These are phyloP conservation scores for Mythimna pallens DNA, from an alignment of 2,888 invertebrate species.

Conservation along the genomic window DNA sequence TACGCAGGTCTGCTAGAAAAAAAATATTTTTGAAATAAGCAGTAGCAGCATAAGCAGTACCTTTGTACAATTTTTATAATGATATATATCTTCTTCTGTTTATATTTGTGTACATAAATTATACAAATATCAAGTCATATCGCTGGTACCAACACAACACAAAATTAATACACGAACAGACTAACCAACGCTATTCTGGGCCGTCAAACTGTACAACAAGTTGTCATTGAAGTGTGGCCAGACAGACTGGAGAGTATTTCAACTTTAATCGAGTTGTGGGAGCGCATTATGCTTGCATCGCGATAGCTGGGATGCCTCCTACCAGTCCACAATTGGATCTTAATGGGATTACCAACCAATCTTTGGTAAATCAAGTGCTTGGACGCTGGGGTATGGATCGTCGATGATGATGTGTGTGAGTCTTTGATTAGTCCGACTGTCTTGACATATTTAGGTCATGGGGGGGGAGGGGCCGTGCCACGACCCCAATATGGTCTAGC, in stretches of 20 bases:
- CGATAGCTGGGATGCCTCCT: slow-evolving; percentile 63
- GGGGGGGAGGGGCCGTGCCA: no score
- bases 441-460: not conserved
- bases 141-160: no score
- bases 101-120: no score
- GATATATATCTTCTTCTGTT: no score
- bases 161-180: slow-evolving; percentile 22
- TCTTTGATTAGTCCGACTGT: slow-evolving; percentile 2
- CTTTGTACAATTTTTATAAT: no score
- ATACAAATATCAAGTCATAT: not conserved
- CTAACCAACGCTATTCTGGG: slow-evolving; percentile 24
- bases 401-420: not conserved
- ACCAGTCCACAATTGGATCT: slow-evolving; percentile 69
- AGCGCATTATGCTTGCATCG: slow-evolving; percentile 77
- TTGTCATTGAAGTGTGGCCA: slow-evolving; percentile 63
- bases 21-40: no score
- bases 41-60: no score
- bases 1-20: no score
- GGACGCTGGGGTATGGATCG: slow-evolving; percentile 1
- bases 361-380: slow-evolving; percentile 77
- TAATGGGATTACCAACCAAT: slow-evolving; percentile 73
- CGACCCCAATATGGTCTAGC: no score
- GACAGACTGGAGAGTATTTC: slow-evolving; percentile 67
- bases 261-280: slow-evolving; percentile 78
- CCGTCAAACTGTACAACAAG: slow-evolving; percentile 34